Evolutionary conservation across 2,797 vertebrate genomes (phyloP).

Genomic region (Sebastes nivosus): DNA sequence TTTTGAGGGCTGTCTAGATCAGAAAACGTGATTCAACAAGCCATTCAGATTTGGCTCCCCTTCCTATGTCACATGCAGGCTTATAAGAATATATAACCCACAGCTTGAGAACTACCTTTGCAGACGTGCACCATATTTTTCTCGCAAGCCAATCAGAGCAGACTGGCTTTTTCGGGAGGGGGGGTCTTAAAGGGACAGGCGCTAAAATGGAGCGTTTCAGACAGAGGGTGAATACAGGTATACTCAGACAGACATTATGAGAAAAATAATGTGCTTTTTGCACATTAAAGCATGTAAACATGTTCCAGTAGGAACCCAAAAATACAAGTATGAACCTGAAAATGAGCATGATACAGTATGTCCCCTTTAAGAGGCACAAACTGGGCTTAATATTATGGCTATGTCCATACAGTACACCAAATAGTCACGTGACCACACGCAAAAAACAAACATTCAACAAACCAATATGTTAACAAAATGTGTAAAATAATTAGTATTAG

Average conservation of each 20-base stretch:
- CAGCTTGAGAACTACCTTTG: no score
- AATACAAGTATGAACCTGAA: not conserved
- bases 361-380: not conserved
- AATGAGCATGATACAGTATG: not conserved
- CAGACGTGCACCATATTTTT: no score
- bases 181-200: no score
- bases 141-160: no score
- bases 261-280: not conserved
- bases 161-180: no score
- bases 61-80: no score
- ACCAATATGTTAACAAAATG: not conserved
- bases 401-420: not conserved
- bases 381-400: not conserved
- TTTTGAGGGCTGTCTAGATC: no score
- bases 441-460: not conserved
- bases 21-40: no score
- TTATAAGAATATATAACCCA: no score
- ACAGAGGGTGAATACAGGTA: no score
- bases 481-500: not conserved
- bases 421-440: not conserved
- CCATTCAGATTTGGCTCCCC: no score
- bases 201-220: no score
- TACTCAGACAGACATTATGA: not conserved
- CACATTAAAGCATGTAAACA: not conserved
- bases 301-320: not conserved